Percentiles rank a stretch among this genome's conserved stretches.
Conservation (phyloP, 2,888 invertebrate genomes). For the Aporophyla nigra region DNA sequence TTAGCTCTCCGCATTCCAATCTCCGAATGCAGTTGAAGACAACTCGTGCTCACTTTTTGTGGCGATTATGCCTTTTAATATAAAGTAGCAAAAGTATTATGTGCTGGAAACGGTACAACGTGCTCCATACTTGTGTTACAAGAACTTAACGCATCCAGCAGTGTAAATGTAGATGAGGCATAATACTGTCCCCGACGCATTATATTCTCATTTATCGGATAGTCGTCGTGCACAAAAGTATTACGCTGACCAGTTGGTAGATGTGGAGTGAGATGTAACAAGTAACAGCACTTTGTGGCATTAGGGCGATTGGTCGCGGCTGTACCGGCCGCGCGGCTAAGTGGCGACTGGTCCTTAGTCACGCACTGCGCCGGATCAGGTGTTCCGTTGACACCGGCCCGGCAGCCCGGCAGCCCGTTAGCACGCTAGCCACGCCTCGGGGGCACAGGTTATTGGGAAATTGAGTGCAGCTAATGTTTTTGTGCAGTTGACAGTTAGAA, state of each 20-base stretch:
- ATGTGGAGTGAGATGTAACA: constrained; percentile 55
- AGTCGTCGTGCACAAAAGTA: constrained; percentile 58
- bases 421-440: constrained; percentile 46
- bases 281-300: constrained; percentile 58
- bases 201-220: constrained; percentile 46
- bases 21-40: constrained; percentile 29
- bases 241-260: constrained; percentile 58
- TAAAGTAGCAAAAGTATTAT: constrained; percentile 22
- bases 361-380: constrained; percentile 56
- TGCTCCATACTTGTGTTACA: constrained; percentile 7
- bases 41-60: constrained; percentile 46
- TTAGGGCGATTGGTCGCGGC: constrained; percentile 69
- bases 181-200: constrained; percentile 33
- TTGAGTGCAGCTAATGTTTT: constrained; percentile 63
- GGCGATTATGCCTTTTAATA: constrained; percentile 39
- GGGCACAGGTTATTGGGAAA: constrained; percentile 64
- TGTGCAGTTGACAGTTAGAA: constrained; percentile 54
- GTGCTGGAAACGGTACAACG: constrained; percentile 31
- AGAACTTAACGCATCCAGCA: constrained; percentile 31
- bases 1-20: constrained; percentile 59
- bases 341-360: constrained; percentile 63
- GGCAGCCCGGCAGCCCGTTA: constrained; percentile 52
- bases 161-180: constrained; percentile 27
- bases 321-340: constrained; percentile 47
- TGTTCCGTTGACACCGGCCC: constrained; percentile 52